Base-by-base conservation (phyloP, 2,113 vertebrate genomes). In the Aix galericulata region DNA sequence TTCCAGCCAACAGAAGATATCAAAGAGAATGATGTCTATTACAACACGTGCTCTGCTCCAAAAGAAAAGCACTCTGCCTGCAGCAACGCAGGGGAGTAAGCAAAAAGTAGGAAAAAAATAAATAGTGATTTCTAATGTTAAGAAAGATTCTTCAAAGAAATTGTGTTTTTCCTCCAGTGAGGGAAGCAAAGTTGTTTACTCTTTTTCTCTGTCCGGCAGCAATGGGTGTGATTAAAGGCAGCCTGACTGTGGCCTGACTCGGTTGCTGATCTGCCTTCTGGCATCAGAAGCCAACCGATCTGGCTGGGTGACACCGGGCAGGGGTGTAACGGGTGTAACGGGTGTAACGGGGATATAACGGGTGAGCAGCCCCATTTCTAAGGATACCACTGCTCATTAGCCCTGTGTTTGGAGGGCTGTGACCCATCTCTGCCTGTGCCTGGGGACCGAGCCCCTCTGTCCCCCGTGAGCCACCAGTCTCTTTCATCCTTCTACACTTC, bases 291-390 rank as follows among this genome's bases (percentile, higher is more conserved):
- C 74, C 90, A 93, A 42, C 50, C 66, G 10, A 1, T 66, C 89
- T 78, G 91, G 25, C 73, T 77, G 89, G 40, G 79, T 75, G 71
- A 83, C 67, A 81, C 77, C 64, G 55, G 89, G 69, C 63, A 7
- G 8, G 40, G 55, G 21, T 62, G 82, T 78, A 85, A 76, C 0
- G 3, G 79, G 32, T 88, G 64, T 38, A 38, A 38, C 38, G 10
- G 38, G 40, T 40, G 40, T 40, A 40, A 40, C 60, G 6, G 8
- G 44, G 55, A 18, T 62, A 84, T 78, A 85, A 76, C 0, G 2
- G 79, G 32, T 88, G 64, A 96, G 64, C 29, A 94, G 76, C 16
- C n/a, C 40, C 27, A 27, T 92, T 97, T 71, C 80, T 90, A 91
- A 82, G 88, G 75, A 48, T 74, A 93, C 93, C 84, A 40, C 72